These are phyloP conservation scores for Murina feae DNA, from an alignment of 2,113 vertebrate species.

Conservation along the genomic window DNA sequence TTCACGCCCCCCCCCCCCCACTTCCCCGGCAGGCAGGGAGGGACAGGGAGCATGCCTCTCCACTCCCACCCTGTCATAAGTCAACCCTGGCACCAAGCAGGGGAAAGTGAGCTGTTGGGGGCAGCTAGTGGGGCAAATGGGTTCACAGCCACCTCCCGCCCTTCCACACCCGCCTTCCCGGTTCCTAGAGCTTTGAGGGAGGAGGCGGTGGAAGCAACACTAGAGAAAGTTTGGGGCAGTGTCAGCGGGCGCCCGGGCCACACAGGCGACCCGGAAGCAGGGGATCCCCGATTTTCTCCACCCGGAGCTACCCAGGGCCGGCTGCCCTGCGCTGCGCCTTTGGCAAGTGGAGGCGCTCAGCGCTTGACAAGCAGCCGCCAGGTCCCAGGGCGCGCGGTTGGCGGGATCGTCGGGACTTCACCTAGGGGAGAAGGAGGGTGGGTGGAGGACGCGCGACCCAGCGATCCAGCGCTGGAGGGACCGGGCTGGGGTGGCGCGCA, in stretches of 20 bases:
- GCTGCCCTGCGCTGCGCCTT: neutral
- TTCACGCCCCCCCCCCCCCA: neutral
- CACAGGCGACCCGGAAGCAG: neutral
- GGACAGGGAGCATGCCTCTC: no score
- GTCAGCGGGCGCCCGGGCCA: neutral
- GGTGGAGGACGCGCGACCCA: neutral
- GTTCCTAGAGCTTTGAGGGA: neutral
- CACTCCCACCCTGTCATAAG: fast-evolving
- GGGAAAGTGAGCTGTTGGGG: neutral
- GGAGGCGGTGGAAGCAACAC: neutral
- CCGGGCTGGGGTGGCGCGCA: fast-evolving
- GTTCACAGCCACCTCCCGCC: neutral
- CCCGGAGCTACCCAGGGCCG: neutral
- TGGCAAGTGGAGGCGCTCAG: neutral
- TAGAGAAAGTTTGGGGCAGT: slow-evolving; percentile 51
- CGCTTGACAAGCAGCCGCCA: no score
- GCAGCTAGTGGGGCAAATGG: neutral
- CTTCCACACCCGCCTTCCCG: neutral
- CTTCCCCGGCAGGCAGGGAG: neutral
- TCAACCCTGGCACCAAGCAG: neutral
- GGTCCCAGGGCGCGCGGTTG: fast-evolving
- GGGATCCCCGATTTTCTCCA: neutral
- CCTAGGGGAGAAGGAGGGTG: neutral
- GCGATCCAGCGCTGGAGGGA: neutral
- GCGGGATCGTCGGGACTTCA: no score